Base-by-base conservation (phyloP, 2,888 invertebrate species). In the Hecatera dysodea region DNA sequence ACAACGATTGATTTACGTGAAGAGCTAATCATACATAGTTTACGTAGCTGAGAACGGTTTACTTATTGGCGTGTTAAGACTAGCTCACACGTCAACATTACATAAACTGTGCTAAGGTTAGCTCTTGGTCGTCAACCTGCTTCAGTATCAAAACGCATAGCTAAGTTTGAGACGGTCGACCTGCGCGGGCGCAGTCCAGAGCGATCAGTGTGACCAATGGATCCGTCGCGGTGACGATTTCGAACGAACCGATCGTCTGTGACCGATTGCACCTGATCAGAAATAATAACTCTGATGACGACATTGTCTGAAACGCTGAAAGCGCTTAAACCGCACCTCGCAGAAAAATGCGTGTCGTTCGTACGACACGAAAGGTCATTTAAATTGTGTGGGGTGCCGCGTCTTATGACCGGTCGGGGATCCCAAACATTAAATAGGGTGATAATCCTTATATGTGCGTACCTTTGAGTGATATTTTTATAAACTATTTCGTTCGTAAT, bases 201-300 rank as follows among this genome's bases (percentile, higher is more conserved):
- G 72, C 68, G 52, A 44, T 48, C 69, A 68, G 46, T 88, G 90
- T 87, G 86, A 87, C 93, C 83, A 94, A 94, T 93, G 81, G 84
- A 93, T 93, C 61, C 88, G 89, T 83, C 87, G 86, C 83, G 86
- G 86, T 81, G 89, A 90, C 88, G 89, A 88, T 92, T 91, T 90
- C 90, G 86, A 91, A 90, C 83, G 87, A 83, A 76, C 81, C 87
- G 84, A 84, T 89, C 88, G 87, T 87, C 87, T 90, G 90, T 90
- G 86, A 90, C 91, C 67, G 90, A 90, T 91, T 90, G 90, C 89
- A 86, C 78, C 82, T 87, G 87, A 88, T 87, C 88, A 86, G 86
- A 89, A 89, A 89, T 88, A 88, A 88, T 87, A 88, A 88, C 73
- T 70, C 36, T 63, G 66, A 73, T 84, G 79, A 77, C 78, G 80